phyloP scores from a whole-genome alignment of 2,797 vertebrate genomes.

The Neosilurus mollespiculum region DNA sequence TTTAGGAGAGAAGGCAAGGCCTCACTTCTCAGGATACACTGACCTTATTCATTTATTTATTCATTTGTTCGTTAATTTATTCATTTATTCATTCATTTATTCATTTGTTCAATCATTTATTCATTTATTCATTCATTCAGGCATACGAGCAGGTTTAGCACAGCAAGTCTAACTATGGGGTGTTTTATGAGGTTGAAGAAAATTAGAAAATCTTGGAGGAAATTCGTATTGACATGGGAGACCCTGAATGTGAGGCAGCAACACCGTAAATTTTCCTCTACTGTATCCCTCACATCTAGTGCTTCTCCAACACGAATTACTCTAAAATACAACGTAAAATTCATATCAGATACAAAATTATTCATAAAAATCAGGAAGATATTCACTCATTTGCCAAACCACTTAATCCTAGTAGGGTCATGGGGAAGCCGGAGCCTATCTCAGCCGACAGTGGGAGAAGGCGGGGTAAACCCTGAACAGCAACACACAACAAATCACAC shows the following conservation, averaged over 20 bases:
- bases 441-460: no score
- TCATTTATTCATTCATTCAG: neutral
- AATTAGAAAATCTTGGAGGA: neutral
- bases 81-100: neutral
- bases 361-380: neutral
- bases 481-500: no score
- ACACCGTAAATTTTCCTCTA: neutral
- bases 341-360: neutral
- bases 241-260: neutral
- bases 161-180: neutral
- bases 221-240: neutral
- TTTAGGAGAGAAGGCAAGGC: neutral
- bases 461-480: no score
- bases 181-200: no score
- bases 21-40: neutral
- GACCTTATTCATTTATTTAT: neutral
- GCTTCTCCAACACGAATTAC: neutral
- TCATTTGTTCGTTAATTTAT: no score
- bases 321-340: neutral
- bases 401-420: no score
- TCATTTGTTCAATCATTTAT: neutral
- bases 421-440: no score
- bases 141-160: neutral
- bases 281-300: neutral
- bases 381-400: neutral